phyloP scores from a whole-genome alignment of 1,140 invertebrate species.

The Campoletis sonorensis region DNA sequence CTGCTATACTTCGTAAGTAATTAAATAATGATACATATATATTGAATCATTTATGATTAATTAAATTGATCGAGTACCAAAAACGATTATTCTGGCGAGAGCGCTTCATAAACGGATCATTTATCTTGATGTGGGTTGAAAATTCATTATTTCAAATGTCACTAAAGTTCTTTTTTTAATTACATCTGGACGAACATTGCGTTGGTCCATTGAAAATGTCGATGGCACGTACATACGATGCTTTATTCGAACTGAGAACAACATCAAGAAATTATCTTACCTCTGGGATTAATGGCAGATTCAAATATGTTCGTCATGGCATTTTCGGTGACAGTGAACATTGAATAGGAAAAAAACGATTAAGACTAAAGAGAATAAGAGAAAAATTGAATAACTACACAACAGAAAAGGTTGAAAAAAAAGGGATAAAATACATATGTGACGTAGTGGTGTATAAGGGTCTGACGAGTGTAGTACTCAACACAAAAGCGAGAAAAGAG shows the following conservation, averaged over 20 bases:
- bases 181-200: too few species aligned
- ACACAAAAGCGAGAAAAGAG: neutral
- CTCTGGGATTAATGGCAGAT: too few species aligned
- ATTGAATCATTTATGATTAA: too few species aligned
- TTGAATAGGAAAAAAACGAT: neutral
- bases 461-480: constrained; percentile 8
- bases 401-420: neutral
- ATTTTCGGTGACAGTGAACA: constrained; percentile 35
- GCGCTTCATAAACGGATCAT: too few species aligned
- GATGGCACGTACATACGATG: too few species aligned
- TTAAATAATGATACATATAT: neutral
- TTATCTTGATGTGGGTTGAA: too few species aligned
- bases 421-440: neutral
- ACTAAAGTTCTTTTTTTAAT: too few species aligned
- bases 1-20: constrained; percentile 73
- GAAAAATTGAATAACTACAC: neutral
- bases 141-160: too few species aligned
- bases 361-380: neutral
- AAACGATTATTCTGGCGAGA: too few species aligned
- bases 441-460: neutral
- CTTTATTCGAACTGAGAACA: neutral
- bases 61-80: too few species aligned
- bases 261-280: constrained; percentile 27
- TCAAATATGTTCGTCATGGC: too few species aligned
- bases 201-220: too few species aligned